Base-by-base conservation (phyloP, 2,797 vertebrate genomes). In the Pitangus sulphuratus region DNA sequence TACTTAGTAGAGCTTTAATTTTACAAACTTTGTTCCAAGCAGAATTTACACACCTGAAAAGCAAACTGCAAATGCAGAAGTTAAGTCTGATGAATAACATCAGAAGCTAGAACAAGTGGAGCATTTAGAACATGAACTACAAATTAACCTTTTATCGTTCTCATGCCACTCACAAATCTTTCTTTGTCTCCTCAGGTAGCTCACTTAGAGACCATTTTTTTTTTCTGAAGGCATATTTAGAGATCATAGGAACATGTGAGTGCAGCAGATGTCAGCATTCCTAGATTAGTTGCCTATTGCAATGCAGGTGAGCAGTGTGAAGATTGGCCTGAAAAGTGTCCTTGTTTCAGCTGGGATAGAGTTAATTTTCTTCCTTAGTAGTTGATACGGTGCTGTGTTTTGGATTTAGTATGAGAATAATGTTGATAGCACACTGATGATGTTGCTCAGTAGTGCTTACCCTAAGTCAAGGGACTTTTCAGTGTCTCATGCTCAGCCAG, bases 1-100 rank as follows among this genome's bases (percentile, higher is more conserved):
- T 79, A 78, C 64, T 85, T 89, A 90, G 60, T 70, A 64, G 57
- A 85, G 13, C 64, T 91, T 90, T 92, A 70, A 66, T 5, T 61
- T 80, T 84, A 50, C 53, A 79, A 76, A 61, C 37, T 93, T 90
- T 89, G 70, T 95, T 92, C 86, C 40, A 75, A 90, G 75, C 68
- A 84, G 90, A 90, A 75, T 87, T 90, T 74, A 80, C 48, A 77
- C 81, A 91, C 68, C 76, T 94, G 48, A 92, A 91, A 92, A 87
- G 42, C 68, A 91, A 93, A 77, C 84, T 53, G 64, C 60, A 87
- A 87, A 92, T 90, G 71, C 80, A 40, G 80, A 95, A 95, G 11
- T 54, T 90, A 87, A 80, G 44, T 56, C 84, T 80, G 68, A 35
- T 89, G 84, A 74, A 31, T 90, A 76, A 54, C 53, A 66, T 83